Base-by-base conservation (phyloP, 2,797 vertebrate species). In the Knipowitschia caucasica region DNA sequence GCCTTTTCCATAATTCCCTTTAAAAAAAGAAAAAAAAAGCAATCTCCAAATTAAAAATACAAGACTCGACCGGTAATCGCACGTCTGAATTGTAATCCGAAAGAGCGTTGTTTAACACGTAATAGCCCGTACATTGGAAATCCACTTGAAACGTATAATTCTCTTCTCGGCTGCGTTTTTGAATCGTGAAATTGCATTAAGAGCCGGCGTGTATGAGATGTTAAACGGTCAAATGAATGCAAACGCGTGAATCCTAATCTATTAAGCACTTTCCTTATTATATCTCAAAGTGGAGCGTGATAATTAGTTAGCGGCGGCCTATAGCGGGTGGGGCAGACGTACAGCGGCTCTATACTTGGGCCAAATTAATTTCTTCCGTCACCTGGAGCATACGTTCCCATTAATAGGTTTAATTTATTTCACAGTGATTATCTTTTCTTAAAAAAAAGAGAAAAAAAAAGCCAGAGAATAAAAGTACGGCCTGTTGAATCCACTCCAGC, bases 391-490 rank as follows among this genome's bases (percentile, higher is more conserved):
- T 83, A 86, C 79, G 78, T 83, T 81, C 73, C 67, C 80, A 79
- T 82, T 86, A 87, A 87, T 86, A 78, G 81, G 84, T 86, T 87
- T 86, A 80, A 89, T 87, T 86, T 86, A 86, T 89, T 87, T 87
- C 77, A 78, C 40, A 34, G 78, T 75, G 79, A 85, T 86, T 86
- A 83, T 81, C 74, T 53, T 52, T 36, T 53, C 43, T 43, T 40
- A 26, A 9, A 29, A 46, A 46, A 46, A 29, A 29, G 18, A 40
- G 10, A 23, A 1, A 5, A 21, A 21, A 14, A 21, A 40, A n/a
- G 6, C 0, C 2, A 7, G 15, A 42, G 27, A 29, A 9, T 7
- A 30, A 3, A 60, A 71, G 59, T 62, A 75, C 78, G 83, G 64
- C 64, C 80, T 73, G 69, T 59, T 42, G 66, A 85, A 73, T 71